Evolutionary conservation across 1,140 invertebrate genomes (phyloP).

Genomic region (Drosophila obscura): DNA sequence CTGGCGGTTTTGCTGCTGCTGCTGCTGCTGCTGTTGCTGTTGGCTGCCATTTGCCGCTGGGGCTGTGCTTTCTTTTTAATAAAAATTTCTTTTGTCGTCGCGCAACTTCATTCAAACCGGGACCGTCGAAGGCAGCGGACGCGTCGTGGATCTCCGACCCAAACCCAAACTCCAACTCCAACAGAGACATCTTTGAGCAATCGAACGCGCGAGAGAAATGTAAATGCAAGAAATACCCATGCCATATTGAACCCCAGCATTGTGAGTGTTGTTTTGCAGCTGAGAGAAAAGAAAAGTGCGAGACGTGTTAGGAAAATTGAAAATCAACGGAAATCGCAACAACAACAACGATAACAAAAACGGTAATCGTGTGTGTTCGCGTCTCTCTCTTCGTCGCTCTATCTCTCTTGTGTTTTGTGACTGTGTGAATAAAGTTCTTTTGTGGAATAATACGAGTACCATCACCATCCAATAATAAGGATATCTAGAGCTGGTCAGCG

Average conservation of each 20-base stretch:
- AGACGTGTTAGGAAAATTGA: conserved; percentile 72
- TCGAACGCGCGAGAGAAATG: conserved; percentile 55
- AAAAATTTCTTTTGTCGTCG: conserved; percentile 80
- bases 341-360: conserved; percentile 9
- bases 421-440: conserved; percentile 27
- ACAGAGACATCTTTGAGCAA: conserved; percentile 3
- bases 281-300: conserved; percentile 64
- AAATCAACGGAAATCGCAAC: conserved; percentile 70
- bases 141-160: conserved; percentile 37
- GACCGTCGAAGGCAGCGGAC: conserved; percentile 75
- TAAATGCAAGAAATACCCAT: conserved; percentile 38
- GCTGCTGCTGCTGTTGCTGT: conserved; percentile 31
- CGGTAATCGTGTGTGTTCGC: conserved; percentile 61
- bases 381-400: conserved; percentile 16
- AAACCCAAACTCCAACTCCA: no score
- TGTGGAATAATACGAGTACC: conserved; percentile 22
- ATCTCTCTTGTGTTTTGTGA: conserved; percentile 21
- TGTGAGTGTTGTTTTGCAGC: conserved; percentile 27
- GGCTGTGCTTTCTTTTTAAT: conserved; percentile 81
- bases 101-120: conserved; percentile 76
- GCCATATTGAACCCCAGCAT: conserved; percentile 52
- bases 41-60: conserved; percentile 7
- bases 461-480: conserved; percentile 16
- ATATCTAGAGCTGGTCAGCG: conserved; percentile 30
- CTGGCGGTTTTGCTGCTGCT: conserved; percentile 27